A percentile compares a stretch with the other conserved stretches of the same genome.
phyloP scores from a whole-genome alignment of 2,113 vertebrate species.

The Pipra filicauda region DNA sequence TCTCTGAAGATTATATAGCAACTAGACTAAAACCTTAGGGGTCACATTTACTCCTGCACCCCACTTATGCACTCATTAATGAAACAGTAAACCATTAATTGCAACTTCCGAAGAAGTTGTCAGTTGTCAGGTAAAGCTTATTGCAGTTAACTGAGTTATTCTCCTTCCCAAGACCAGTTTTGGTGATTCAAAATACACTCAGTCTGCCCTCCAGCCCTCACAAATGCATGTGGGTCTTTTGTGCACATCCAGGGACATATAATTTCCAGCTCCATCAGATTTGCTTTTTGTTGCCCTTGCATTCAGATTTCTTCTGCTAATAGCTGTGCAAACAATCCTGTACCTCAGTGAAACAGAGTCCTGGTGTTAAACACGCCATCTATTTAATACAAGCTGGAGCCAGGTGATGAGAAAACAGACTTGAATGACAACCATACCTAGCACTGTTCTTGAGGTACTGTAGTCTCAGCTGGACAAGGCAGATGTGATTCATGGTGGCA shows the following conservation, averaged over 20 bases:
- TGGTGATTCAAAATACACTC: not conserved
- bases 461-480: not conserved
- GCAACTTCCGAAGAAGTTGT: not conserved
- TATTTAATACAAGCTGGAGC: not conserved
- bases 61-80: not conserved
- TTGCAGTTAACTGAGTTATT: not conserved
- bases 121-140: not conserved
- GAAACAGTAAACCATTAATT: not conserved
- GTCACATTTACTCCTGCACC: not conserved
- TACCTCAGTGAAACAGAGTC: not conserved
- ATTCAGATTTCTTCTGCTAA: not conserved
- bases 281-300: not conserved
- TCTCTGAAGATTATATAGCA: not conserved
- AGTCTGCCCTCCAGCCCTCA: not conserved
- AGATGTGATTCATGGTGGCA: not conserved
- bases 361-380: rapidly evolving
- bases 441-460: not conserved
- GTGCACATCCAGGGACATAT: not conserved
- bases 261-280: not conserved
- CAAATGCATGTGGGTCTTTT: not conserved
- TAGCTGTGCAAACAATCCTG: not conserved
- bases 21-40: not conserved
- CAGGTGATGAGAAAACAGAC: not conserved
- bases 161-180: not conserved
- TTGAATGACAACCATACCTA: not conserved